Evolutionary conservation across 2,888 invertebrate genomes (phyloP).

Genomic region (Cyrtodaria siliqua): DNA sequence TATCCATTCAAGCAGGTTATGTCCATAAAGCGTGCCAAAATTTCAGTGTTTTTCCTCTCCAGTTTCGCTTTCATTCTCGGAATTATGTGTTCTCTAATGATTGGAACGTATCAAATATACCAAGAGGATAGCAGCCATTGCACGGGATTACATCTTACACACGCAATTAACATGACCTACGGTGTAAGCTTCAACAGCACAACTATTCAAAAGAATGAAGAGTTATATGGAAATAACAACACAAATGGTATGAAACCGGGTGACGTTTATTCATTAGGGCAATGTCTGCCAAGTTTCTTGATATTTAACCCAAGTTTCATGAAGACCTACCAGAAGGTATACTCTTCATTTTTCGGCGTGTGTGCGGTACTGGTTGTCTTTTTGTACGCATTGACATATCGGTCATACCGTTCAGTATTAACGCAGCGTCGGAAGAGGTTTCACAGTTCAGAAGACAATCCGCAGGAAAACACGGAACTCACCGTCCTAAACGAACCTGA

Average conservation of each 20-base stretch:
- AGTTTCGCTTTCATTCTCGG: conserved; percentile 62
- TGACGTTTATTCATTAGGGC: conserved; percentile 50
- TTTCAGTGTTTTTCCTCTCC: conserved; percentile 56
- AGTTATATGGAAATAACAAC: no score
- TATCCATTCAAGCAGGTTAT: conserved; percentile 82
- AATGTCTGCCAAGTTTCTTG: conserved; percentile 62
- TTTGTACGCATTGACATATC: conserved; percentile 81
- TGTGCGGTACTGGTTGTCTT: conserved; percentile 81
- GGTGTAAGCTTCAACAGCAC: neutral
- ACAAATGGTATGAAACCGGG: neutral
- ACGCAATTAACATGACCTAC: neutral
- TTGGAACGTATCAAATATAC: conserved; percentile 46
- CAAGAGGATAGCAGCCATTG: neutral
- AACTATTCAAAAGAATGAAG: neutral
- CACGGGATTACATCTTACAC: neutral
- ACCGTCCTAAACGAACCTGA: conserved; percentile 39
- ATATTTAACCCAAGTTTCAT: conserved; percentile 67
- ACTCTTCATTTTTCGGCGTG: conserved; percentile 79
- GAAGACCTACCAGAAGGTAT: conserved; percentile 72
- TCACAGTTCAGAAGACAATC: conserved; percentile 42
- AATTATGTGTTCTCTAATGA: conserved; percentile 62
- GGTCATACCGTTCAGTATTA: conserved; percentile 47
- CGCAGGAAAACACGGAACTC: conserved; percentile 47
- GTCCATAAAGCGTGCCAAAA: conserved; percentile 75
- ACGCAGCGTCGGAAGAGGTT: conserved; percentile 48